Conservation (phyloP, 1,140 invertebrate genomes). For the Neodiprion fabricii region DNA sequence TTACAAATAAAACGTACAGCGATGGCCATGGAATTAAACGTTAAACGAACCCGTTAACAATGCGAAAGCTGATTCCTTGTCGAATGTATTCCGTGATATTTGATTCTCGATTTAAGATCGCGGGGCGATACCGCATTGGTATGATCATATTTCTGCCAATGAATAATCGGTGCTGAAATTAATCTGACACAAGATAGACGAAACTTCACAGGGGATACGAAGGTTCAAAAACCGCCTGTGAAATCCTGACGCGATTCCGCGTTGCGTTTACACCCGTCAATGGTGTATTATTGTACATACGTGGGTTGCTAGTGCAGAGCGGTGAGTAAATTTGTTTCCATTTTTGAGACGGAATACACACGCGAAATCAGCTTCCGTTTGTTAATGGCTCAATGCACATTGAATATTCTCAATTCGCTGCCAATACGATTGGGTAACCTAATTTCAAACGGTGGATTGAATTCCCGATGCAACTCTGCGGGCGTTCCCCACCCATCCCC, state of each 20-base stretch:
- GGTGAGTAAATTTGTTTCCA: neutral
- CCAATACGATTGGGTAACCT: conserved; percentile 4
- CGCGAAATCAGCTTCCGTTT: conserved; percentile 44
- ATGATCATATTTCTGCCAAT: too few relatives aligned
- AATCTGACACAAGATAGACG: too few relatives aligned
- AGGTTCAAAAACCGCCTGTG: too few relatives aligned
- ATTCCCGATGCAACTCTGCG: neutral
- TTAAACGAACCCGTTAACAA: neutral
- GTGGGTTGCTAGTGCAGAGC: neutral
- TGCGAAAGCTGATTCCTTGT: neutral
- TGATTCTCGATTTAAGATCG: too few relatives aligned
- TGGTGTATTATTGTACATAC: too few relatives aligned
- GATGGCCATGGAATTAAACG: conserved; percentile 18
- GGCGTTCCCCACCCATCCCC: too few relatives aligned
- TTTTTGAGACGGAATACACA: neutral
- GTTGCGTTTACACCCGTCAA: too few relatives aligned
- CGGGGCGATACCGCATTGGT: neutral
- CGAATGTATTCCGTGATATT: neutral
- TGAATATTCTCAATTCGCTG: conserved; percentile 51
- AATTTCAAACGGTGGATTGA: neutral
- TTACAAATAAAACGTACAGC: conserved; percentile 60
- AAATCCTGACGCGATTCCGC: too few relatives aligned
- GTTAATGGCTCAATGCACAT: conserved; percentile 45
- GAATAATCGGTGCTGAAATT: too few relatives aligned
- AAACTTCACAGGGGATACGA: too few relatives aligned